Base-by-base conservation (phyloP, 2,888 invertebrate genomes). In the Pristionchus maxplancki region DNA sequence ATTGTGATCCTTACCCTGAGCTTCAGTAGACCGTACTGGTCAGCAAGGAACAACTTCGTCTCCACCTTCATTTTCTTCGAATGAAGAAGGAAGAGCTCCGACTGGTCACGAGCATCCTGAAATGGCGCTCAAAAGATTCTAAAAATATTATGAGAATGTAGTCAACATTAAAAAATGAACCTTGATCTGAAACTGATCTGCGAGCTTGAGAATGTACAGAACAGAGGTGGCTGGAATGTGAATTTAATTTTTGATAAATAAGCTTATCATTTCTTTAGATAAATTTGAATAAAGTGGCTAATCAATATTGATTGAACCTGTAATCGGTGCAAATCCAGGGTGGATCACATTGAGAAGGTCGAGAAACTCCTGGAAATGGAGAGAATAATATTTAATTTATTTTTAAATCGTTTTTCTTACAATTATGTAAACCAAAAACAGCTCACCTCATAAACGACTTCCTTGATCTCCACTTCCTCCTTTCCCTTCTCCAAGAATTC, bases 101-200 rank as follows among this genome's bases (percentile, higher is more conserved):
- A 17, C 28, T 62, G 62, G 20, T 28, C n/a, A 11, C n/a, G 28
- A 62, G 62, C 28, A 28, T 62, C 62, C 62, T 62, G 24, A 62
- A 62, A 62, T 28, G 17, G 5, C 4, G 17, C 17, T 58, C 17
- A 48, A 48, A 48, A 6, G 11, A 44, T 44, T 44, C 44, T 9
- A 6, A 9, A 9, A 44, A 44, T 9, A 6, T 44, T 9, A 48
- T 13, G 13, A 48, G 13, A 9, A n/a, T 48, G 8, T 9, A 48
- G 13, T 11, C 13, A 50, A n/a, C n/a, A n/a, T n/a, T n/a, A n/a
- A n/a, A n/a, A n/a, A n/a, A n/a, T n/a, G n/a, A n/a, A 62, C 62
- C 62, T 62, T 62, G n/a, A 62, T 62, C 62, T 62, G n/a, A 24
- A 62, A 62, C n/a, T 62, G n/a, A n/a, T n/a, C n/a, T n/a, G n/a